Base-by-base conservation (phyloP, 2,113 vertebrate species). In the Caranx ignobilis region DNA sequence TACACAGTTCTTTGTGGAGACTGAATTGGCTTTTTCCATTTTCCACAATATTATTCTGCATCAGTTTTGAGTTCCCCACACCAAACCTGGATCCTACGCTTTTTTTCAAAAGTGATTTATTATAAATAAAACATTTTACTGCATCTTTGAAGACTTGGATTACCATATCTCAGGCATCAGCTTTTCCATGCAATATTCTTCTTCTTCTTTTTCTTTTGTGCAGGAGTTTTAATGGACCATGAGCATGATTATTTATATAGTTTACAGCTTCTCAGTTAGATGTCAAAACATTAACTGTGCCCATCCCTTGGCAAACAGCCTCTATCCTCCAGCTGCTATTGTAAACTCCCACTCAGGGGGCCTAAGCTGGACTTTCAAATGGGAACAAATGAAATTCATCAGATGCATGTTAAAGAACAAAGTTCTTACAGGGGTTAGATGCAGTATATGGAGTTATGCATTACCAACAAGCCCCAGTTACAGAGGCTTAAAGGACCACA, bases 71-170 rank as follows among this genome's bases (percentile, higher is more conserved):
- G 57, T 70, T 75, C 59, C 57, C 39, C 13, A 63, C 62, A 63
- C 56, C 39, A 69, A 57, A 48, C 39, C 47, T 16, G 11, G 57
- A 55, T 61, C 26, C 37, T n/a, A 11, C 26, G 10, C 7, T n/a
- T 66, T 67, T 66, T 67, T 67, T 80, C 52, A 73, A 73, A 73
- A 52, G n/a, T 48, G 31, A 62, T 77, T 71, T 61, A 55, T 61
- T 65, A 43, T 60, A 67, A 77, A 77, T 83, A 77, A 72, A 78
- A 68, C 62, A 77, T 77, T 61, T 50, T 45, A 11, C 52, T 59
- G 56, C 64, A 61, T 62, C 18, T 76, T 81, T 71, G 66, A 65
- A 41, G 34, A 64, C 64, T 56, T 57, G 2, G 18, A 64, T 76
- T 39, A 67, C 19, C 60, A 77, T 47, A 75, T 47, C 15, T 71